phyloP scores from a whole-genome alignment of 1,140 invertebrate genomes.

The Pseudomyrmex flavicornis region DNA sequence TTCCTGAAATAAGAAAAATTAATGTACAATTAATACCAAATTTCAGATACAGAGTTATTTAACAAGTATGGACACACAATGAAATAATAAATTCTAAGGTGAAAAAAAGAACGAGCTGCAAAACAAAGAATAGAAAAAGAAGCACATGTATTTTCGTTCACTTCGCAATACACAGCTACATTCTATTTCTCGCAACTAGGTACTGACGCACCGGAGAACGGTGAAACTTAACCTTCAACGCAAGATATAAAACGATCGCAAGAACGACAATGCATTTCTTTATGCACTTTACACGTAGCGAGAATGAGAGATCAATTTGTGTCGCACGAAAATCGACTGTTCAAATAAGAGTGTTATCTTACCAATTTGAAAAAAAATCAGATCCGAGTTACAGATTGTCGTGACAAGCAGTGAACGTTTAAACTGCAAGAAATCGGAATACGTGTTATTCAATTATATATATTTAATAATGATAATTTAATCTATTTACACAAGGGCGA shows the following conservation, averaged over 20 bases:
- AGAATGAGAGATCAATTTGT: not conserved
- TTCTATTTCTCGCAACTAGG: not conserved
- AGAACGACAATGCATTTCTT: not conserved
- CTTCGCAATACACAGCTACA: not conserved
- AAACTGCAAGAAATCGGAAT: slow-evolving; percentile 4
- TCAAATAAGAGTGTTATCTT: slow-evolving; percentile 2
- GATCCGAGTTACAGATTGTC: not conserved
- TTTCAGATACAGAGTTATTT: not conserved
- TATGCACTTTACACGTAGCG: too few species aligned
- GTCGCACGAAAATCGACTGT: too few species aligned
- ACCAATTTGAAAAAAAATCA: slow-evolving; percentile 12
- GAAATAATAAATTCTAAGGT: not conserved
- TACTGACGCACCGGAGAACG: not conserved
- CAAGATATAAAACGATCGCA: not conserved
- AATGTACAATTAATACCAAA: not conserved
- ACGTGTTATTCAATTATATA: slow-evolving; percentile 67
- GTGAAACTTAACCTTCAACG: slow-evolving; percentile 24
- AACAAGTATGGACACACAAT: not conserved
- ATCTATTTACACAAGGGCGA: slow-evolving; percentile 53
- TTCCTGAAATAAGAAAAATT: slow-evolving; percentile 62
- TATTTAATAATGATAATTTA: slow-evolving; percentile 65
- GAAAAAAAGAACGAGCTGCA: not conserved
- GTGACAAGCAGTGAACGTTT: not conserved
- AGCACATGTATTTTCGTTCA: not conserved
- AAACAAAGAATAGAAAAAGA: not conserved